phyloP scores from a whole-genome alignment of 2,113 vertebrate species.

The pig (Sus scrofa) region T2T-Sscrofa CM000824.6:87531501-87532000 shows the following conservation, averaged over 20 bases:
- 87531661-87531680: not conserved
- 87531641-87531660: not conserved
- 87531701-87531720: not conserved
- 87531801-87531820: conserved; percentile 4
- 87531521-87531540: not conserved
- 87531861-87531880: not conserved
- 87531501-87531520: not conserved
- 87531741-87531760: not conserved
- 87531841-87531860: not conserved
- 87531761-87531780: not conserved
- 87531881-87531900: not conserved
- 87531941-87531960: not conserved
- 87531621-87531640: not conserved
- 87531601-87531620: not conserved
- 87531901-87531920: not conserved
- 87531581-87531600: not conserved
- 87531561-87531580: not conserved
- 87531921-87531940: not conserved
- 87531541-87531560: not conserved
- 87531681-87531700: not conserved
- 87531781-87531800: not conserved
- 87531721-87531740: not conserved
- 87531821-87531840: not conserved
- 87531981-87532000: not conserved
- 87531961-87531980: not conserved